Conservation (phyloP, 2,113 vertebrate species). For the Tympanuchus pallidicinctus region DNA sequence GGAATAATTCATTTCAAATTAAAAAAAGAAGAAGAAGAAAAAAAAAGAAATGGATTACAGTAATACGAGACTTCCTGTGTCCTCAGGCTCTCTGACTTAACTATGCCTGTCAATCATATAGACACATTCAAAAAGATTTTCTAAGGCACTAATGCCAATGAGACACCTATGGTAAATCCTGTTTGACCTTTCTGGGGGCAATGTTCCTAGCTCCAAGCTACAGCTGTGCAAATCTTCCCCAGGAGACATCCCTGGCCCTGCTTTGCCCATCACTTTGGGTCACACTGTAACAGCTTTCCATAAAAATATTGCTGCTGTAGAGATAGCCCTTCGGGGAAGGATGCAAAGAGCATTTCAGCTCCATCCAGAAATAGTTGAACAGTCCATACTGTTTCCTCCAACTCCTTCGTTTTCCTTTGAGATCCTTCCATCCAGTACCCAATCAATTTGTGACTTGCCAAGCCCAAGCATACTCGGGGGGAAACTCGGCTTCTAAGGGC, state of each 20-base stretch:
- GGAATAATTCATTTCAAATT: neutral
- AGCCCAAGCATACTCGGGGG: neutral
- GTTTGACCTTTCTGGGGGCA: slow-evolving; percentile 46
- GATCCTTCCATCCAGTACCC: neutral
- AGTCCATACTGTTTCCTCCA: neutral
- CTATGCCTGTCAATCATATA: neutral
- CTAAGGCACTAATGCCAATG: neutral
- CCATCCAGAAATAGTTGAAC: neutral
- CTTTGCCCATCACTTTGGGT: neutral
- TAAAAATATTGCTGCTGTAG: slow-evolving; percentile 10
- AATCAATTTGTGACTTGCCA: neutral
- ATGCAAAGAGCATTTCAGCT: neutral
- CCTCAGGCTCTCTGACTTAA: neutral
- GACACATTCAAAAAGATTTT: neutral
- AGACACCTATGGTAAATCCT: slow-evolving; percentile 27
- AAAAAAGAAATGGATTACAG: neutral
- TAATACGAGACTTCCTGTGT: neutral
- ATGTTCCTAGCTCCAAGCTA: neutral
- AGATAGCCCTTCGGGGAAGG: slow-evolving; percentile 10
- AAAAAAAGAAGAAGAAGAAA: neutral
- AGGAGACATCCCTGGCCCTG: neutral
- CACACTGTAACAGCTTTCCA: neutral
- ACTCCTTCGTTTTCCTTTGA: neutral
- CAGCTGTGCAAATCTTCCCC: slow-evolving; percentile 13
- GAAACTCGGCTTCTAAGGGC: neutral